Base-by-base conservation (phyloP, 53 echinoderm and acorn worm species). In the Apostichopus leukothele region DNA sequence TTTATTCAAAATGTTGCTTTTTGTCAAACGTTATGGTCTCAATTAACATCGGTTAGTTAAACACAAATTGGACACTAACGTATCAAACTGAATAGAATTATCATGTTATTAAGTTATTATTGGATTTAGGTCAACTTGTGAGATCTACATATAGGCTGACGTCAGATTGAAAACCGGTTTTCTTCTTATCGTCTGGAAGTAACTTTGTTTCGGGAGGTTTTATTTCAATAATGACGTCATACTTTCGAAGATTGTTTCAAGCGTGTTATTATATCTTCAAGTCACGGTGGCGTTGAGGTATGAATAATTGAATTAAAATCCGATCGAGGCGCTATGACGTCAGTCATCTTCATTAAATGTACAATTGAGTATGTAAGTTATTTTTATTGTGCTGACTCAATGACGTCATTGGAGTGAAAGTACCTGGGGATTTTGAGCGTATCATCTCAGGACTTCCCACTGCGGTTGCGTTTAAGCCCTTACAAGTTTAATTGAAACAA, bases 401-500 rank as follows among this genome's bases (percentile, higher is more conserved):
- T 81, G 81, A 81, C 81, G 81, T 81, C 81, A 81, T 54, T 81
- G 55, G 55, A 53, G 81, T 53, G 18, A 52, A 22, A 18, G 55
- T 54, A n/a, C 81, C 81, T 81, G 81, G 81, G 39, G 81, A 81
- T 55, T 53, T 53, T 54, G 18, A 21, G 59, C 81, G 18, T 53
- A 6, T 20, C 20, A 55, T 81, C 81, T 54, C 54, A 59, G 54
- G 54, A 19, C 81, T 52, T 77, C 81, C 54, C 59, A 8, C 55
- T 21, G 81, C 18, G 81, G 54, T 81, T 54, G 23, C 81, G 54
- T 54, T 81, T 16, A 81, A 55, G 18, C 71, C 71, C 71, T 71
- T 71, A 71, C 71, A 71, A 71, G 18, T 59, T 59, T 81, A 81
- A 81, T 81, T 81, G 81, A 19, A 81, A 55, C 81, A 81, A n/a